Percentiles rank a stretch among this genome's conserved stretches.
phyloP scores from a whole-genome alignment of 2,113 vertebrate genomes.

The Falcunculus frontatus region DNA sequence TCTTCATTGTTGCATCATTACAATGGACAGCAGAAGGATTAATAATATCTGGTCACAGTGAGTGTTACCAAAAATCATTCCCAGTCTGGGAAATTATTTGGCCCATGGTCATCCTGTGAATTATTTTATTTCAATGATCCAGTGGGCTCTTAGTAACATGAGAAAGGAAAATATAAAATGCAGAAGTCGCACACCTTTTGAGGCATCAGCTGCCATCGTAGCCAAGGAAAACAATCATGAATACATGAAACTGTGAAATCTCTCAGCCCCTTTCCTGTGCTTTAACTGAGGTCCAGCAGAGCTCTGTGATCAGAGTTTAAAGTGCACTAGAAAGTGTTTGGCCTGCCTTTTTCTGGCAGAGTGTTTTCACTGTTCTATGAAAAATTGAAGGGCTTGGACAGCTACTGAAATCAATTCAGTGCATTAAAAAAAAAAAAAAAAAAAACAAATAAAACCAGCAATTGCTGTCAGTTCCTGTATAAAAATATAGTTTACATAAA shows the following conservation, averaged over 20 bases:
- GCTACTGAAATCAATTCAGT: neutral
- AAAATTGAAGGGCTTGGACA: neutral
- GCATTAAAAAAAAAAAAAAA: neutral
- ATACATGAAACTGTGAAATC: neutral
- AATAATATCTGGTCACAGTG: neutral
- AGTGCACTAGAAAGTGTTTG: neutral
- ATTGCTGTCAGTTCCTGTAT: neutral
- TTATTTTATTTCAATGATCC: neutral
- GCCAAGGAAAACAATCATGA: neutral
- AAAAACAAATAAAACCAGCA: neutral
- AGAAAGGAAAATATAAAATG: neutral
- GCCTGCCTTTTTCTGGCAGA: neutral
- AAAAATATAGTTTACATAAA: neutral
- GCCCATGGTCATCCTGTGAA: neutral
- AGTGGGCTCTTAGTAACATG: neutral
- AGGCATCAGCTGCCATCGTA: neutral
- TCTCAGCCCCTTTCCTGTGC: neutral
- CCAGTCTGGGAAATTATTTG: neutral
- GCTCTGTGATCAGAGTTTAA: neutral
- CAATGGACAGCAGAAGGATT: neutral
- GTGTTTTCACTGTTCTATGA: neutral
- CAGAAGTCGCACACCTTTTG: neutral
- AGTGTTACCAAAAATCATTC: neutral
- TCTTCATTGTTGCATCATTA: slow-evolving; percentile 1
- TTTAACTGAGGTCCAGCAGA: neutral